Evolutionary conservation across 2,888 invertebrate genomes (phyloP).

Genomic region (Sinotaia quadrata): DNA sequence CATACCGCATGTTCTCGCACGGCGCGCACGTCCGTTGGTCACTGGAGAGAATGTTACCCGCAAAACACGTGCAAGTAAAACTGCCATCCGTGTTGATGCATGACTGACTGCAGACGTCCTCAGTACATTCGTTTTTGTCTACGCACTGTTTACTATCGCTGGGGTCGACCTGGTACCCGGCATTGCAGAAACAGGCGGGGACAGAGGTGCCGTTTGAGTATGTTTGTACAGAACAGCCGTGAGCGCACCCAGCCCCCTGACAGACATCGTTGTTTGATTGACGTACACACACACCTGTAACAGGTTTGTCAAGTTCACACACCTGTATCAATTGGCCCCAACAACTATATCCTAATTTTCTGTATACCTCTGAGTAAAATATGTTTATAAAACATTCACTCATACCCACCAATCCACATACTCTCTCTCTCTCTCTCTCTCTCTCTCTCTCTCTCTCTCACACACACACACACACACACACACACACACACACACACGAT

Average conservation of each 20-base stretch:
- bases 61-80: conserved; percentile 23
- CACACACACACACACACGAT: too few species aligned
- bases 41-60: conserved; percentile 17
- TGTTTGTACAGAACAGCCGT: not conserved
- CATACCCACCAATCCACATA: too few species aligned
- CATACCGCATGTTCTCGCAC: conserved; percentile 27
- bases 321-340: too few species aligned
- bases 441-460: too few species aligned
- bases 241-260: not conserved
- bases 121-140: conserved; percentile 29
- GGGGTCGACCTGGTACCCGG: not conserved
- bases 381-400: too few species aligned
- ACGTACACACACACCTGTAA: too few species aligned
- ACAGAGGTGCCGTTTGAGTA: not conserved
- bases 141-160: not conserved
- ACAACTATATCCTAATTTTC: too few species aligned
- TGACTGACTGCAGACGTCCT: conserved; percentile 14
- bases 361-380: too few species aligned
- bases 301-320: too few species aligned
- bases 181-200: conserved; percentile 6
- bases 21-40: conserved; percentile 14
- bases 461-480: too few species aligned
- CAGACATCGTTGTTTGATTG: not conserved
- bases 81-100: conserved; percentile 26
- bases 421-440: too few species aligned